These are phyloP conservation scores for Chirona hameri DNA, from an alignment of 2,888 invertebrate genomes.

Conservation along the genomic window DNA sequence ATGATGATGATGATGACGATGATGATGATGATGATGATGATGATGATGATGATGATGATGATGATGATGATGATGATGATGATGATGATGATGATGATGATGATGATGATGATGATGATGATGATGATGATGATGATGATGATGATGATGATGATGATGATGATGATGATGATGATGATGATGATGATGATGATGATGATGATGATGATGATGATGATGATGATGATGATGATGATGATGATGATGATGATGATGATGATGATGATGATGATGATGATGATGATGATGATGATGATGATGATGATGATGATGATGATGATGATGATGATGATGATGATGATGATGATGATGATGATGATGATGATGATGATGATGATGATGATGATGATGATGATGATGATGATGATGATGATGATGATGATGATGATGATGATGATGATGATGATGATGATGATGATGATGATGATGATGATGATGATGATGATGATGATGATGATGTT, in stretches of 20 bases:
- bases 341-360: conserved; percentile 22
- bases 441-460: conserved; percentile 22
- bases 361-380: conserved; percentile 22
- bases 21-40: conserved; percentile 30
- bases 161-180: conserved; percentile 22
- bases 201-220: conserved; percentile 22
- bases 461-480: conserved; percentile 22
- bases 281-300: conserved; percentile 22
- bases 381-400: conserved; percentile 22
- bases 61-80: conserved; percentile 32
- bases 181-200: conserved; percentile 22
- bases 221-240: conserved; percentile 22
- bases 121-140: conserved; percentile 28
- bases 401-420: conserved; percentile 22
- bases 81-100: conserved; percentile 31
- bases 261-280: conserved; percentile 22
- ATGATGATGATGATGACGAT: conserved; percentile 27
- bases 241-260: conserved; percentile 22
- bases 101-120: conserved; percentile 30
- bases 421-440: conserved; percentile 22
- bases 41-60: conserved; percentile 31
- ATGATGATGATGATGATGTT: too few relatives aligned
- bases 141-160: conserved; percentile 22
- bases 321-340: too few relatives aligned
- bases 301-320: too few relatives aligned